Evolutionary conservation across 2,888 invertebrate species (phyloP).

Genomic region (Dicranocentrus wangi): DNA sequence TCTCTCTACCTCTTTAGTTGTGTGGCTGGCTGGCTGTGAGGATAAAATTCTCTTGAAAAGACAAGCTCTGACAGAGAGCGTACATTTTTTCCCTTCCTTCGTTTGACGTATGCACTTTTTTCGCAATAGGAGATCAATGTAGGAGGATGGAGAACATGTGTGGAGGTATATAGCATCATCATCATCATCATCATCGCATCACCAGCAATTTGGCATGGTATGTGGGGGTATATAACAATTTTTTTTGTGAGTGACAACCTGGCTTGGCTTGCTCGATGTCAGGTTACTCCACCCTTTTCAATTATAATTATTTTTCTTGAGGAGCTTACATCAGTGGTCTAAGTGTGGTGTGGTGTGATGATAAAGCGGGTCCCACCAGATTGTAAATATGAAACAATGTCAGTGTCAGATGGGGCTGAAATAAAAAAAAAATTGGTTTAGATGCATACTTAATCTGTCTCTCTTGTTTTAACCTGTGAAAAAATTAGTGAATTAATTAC

Average conservation of each 20-base stretch:
- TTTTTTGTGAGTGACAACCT: conserved; percentile 70
- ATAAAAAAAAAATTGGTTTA: neutral
- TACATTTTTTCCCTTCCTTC: too few relatives aligned
- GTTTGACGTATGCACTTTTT: too few relatives aligned
- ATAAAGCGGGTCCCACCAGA: too few relatives aligned
- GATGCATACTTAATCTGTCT: neutral
- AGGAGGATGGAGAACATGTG: conserved; percentile 13
- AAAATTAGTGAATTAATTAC: too few relatives aligned
- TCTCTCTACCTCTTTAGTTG: too few relatives aligned
- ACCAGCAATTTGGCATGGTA: too few relatives aligned
- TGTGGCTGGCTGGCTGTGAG: too few relatives aligned
- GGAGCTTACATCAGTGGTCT: conserved; percentile 9
- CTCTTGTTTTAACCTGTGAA: too few relatives aligned
- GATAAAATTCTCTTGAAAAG: too few relatives aligned
- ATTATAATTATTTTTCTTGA: conserved; percentile 71
- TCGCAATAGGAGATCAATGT: neutral
- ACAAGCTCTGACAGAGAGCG: too few relatives aligned
- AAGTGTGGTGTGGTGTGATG: neutral
- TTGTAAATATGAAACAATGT: neutral
- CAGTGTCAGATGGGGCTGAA: neutral
- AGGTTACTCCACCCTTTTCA: conserved; percentile 72
- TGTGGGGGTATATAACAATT: conserved; percentile 10
- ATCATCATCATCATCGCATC: too few relatives aligned
- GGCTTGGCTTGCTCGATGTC: conserved; percentile 66
- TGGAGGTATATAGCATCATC: neutral